phyloP scores from a whole-genome alignment of 2,888 invertebrate species.

The Schizotus pectinicornis region DNA sequence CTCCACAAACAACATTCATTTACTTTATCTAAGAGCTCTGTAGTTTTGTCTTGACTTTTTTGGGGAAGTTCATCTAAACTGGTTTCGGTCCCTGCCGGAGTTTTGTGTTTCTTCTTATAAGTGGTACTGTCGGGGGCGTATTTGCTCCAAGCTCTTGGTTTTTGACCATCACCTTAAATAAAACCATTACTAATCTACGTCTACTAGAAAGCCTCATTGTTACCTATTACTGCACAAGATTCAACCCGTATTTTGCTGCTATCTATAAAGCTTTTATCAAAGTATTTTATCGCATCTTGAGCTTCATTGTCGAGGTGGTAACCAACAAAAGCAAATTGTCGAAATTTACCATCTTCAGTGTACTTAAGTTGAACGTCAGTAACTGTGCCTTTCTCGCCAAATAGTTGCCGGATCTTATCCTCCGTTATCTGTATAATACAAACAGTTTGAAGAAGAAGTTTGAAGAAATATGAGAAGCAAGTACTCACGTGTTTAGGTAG shows the following conservation, averaged over 20 bases:
- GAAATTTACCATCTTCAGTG: constrained; percentile 88
- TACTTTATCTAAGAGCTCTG: constrained; percentile 68
- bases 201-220: neutral
- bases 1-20: constrained; percentile 17
- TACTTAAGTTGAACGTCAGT: constrained; percentile 95
- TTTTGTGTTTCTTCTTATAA: constrained; percentile 61
- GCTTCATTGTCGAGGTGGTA: constrained; percentile 85
- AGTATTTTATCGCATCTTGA: constrained; percentile 74
- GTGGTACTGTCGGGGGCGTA: constrained; percentile 80
- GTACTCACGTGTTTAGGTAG: constrained; percentile 81
- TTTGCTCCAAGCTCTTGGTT: constrained; percentile 94
- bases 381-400: constrained; percentile 81
- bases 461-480: constrained; percentile 14
- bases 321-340: constrained; percentile 94
- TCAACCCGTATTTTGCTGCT: constrained; percentile 83
- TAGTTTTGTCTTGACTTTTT: constrained; percentile 63
- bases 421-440: constrained; percentile 72
- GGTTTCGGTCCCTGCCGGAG: constrained; percentile 37
- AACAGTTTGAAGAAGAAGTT: too few species aligned
- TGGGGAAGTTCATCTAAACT: constrained; percentile 48
- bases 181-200: neutral
- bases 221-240: constrained; percentile 70
- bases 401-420: constrained; percentile 75
- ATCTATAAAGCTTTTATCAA: constrained; percentile 85
- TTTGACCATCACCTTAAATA: constrained; percentile 65